Base-by-base conservation (phyloP, 2,888 invertebrate genomes). In the Temnothorax ravouxi region DNA sequence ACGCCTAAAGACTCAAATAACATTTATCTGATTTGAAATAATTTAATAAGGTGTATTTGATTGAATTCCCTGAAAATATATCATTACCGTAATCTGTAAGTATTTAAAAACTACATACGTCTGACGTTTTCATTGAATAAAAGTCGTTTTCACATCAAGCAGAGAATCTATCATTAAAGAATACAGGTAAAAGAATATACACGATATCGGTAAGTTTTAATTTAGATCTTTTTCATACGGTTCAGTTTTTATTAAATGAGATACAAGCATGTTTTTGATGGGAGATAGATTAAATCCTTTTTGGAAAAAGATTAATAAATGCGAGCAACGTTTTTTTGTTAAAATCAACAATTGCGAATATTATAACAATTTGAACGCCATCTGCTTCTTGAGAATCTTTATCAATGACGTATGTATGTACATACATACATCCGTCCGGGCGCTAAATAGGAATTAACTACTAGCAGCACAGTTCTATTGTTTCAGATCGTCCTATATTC, bases 301-400 rank as follows among this genome's bases (percentile, higher is more conserved):
- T 15, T 38, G 4, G 13, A 54, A 54, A 18, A 18, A 62, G 62
- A 64, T 52, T 76, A 76, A 59, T 5, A 25, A 61, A 47, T 15
- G 15, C 41, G 6, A 75, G 21, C 3, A 29, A n/a, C 9, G 41
- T 54, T 50, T 56, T 29, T 29, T 29, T 29, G 29, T 29, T 44
- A n/a, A 56, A 21, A 21, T n/a, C 47, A 84, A 67, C 66, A 82
- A 71, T 62, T 59, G 34, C 47, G 25, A 82, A 82, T 82, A 71
- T 85, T 84, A 84, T 84, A 86, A 84, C 41, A 80, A 76, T 15
- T 84, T 38, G n/a, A 13, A 67, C 67, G 2, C 3, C 29, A 29
- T 29, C 25, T n/a, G 29, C 18, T 61, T 69, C 50, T 69, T 67
- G 56, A 66, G 44, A 50, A 81, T 84, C 50, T 66, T 74, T 80